Conservation (phyloP, 2,797 vertebrate species). For the Rhynchotus rufescens region DNA sequence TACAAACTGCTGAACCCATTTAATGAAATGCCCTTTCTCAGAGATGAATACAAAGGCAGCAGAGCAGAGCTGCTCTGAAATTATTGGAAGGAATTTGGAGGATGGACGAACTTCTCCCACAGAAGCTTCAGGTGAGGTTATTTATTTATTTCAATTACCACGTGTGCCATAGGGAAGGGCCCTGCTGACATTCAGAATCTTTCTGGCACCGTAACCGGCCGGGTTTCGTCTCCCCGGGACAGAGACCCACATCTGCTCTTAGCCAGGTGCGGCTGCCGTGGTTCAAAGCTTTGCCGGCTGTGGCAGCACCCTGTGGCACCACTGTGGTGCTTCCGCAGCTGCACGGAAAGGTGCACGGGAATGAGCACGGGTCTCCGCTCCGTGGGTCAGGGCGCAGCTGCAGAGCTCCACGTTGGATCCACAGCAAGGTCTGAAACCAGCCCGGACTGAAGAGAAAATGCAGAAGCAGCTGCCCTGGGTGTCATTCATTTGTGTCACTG, state of each 20-base stretch:
- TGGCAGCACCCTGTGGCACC: not conserved
- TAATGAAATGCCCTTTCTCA: not conserved
- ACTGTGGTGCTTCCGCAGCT: not conserved
- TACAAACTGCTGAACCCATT: not conserved
- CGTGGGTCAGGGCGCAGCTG: not conserved
- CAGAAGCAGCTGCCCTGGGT: not conserved
- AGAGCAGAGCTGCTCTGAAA: not conserved
- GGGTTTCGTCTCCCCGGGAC: not conserved
- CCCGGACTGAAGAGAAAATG: not conserved
- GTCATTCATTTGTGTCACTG: not conserved
- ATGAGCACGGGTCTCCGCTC: not conserved
- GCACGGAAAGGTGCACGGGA: not conserved
- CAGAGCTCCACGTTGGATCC: not conserved
- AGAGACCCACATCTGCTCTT: not conserved
- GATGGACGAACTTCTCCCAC: not conserved
- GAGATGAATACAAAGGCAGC: not conserved
- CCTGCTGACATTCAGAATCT: not conserved
- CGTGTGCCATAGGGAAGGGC: not conserved
- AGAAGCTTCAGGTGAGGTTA: not conserved
- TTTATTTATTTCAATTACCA: not conserved
- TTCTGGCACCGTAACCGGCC: not conserved
- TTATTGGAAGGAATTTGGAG: not conserved
- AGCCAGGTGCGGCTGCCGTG: not conserved
- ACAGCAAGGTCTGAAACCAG: not conserved
- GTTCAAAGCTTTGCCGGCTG: not conserved